A percentile compares a stretch with the other conserved stretches of the same genome.
Conservation (phyloP, 2,113 vertebrate genomes). For the Manacus vitellinus region DNA sequence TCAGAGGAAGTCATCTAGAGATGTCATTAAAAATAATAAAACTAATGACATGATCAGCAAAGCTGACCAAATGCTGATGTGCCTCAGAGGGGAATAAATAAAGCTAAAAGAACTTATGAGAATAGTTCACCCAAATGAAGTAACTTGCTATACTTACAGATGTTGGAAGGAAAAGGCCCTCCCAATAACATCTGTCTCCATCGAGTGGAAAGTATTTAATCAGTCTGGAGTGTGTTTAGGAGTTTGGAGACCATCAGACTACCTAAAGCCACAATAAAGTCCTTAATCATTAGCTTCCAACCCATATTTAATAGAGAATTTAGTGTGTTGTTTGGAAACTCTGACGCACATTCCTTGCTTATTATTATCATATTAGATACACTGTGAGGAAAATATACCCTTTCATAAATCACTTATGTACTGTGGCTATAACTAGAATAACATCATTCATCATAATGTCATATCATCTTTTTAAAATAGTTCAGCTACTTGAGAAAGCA, state of each 20-base stretch:
- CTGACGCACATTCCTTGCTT: neutral
- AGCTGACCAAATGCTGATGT: neutral
- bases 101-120: neutral
- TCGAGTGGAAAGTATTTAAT: neutral
- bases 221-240: neutral
- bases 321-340: neutral
- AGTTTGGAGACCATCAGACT: neutral
- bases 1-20: neutral
- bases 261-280: neutral
- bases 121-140: neutral
- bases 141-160: neutral
- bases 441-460: neutral
- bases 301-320: neutral
- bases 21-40: neutral
- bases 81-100: neutral
- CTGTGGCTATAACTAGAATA: neutral
- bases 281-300: neutral
- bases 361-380: neutral
- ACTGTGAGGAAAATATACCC: neutral
- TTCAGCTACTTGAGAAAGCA: neutral
- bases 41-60: neutral
- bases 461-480: neutral
- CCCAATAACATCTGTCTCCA: fast-evolving
- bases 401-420: neutral
- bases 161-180: neutral